phyloP scores from a whole-genome alignment of 2,113 vertebrate species.

The Procapra przewalskii region DNA sequence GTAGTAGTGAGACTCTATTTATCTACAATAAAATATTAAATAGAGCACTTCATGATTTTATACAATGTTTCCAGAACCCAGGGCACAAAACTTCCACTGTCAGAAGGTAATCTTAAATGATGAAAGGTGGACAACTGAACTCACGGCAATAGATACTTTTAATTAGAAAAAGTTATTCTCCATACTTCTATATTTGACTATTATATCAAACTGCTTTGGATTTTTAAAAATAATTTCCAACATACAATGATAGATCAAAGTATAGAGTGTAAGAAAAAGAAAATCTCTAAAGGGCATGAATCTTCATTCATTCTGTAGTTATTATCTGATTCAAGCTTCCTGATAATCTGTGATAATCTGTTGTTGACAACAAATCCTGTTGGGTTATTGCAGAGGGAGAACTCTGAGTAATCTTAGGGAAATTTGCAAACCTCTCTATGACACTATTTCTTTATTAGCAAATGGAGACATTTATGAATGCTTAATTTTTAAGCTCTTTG shows the following conservation, averaged over 20 bases:
- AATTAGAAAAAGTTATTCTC: neutral
- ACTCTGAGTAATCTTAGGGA: neutral
- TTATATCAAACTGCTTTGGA: neutral
- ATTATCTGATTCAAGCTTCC: neutral
- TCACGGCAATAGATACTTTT: neutral
- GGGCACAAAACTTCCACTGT: neutral
- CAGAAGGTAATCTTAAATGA: neutral
- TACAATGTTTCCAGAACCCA: neutral
- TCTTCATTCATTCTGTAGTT: neutral
- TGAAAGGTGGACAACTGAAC: neutral
- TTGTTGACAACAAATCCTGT: neutral
- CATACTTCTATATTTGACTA: neutral
- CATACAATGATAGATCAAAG: neutral
- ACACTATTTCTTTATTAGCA: neutral
- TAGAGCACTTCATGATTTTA: neutral
- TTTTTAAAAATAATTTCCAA: neutral
- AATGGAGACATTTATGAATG: neutral
- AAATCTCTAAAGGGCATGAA: neutral
- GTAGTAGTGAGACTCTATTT: rapidly evolving
- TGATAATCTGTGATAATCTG: neutral
- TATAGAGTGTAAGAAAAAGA: neutral
- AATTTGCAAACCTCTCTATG: no score
- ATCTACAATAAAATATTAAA: neutral
- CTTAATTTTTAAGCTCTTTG: neutral
- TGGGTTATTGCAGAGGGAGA: neutral